Base-by-base conservation (phyloP, 2,113 vertebrate species). In the Pachypanchax playfairii region DNA sequence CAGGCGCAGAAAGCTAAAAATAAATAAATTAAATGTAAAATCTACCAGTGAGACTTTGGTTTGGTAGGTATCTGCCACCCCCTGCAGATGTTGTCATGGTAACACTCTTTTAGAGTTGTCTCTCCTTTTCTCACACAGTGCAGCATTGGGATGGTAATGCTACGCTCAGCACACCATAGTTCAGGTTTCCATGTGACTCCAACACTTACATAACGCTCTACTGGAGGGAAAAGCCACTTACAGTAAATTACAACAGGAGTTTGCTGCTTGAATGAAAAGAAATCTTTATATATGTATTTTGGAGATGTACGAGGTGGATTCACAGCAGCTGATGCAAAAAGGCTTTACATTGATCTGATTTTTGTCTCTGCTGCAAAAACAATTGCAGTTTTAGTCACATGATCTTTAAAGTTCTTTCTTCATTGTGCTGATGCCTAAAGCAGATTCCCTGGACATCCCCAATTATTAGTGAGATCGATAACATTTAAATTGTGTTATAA, bases 21-120 rank as follows among this genome's bases (percentile, higher is more conserved):
- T n/a, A n/a, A n/a, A n/a, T n/a, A n/a, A n/a, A n/a, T n/a, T n/a
- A n/a, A n/a, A n/a, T n/a, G n/a, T n/a, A n/a, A 68, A 71, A 41
- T 65, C 38, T 63, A 55, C 60, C 79, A 75, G 70, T 65, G 70
- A 75, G 75, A 65, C 61, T 56, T 77, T 65, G 55, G 38, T 79
- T 87, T 73, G 74, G 84, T 83, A 82, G 79, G 82, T 75, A 87
- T 88, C 87, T 85, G 84, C 88, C 83, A 79, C 82, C 86, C 68
- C 87, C 79, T 91, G 88, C 89, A 90, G 87, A 91, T 87, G 91
- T 92, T 90, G 88, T 86, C 89, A 92, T 92, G 90, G 91, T 87
- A 92, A 93, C 90, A 65, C 65, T 88, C 84, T 81, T 86, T 80
- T 83, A 75, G 86, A 83, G 59, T 51, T 78, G 52, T 48, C 65